A percentile compares a stretch with the other conserved stretches of the same genome.
These are phyloP conservation scores for Nyctibius grandis DNA, from an alignment of 2,797 vertebrate genomes.

Conservation along the genomic window DNA sequence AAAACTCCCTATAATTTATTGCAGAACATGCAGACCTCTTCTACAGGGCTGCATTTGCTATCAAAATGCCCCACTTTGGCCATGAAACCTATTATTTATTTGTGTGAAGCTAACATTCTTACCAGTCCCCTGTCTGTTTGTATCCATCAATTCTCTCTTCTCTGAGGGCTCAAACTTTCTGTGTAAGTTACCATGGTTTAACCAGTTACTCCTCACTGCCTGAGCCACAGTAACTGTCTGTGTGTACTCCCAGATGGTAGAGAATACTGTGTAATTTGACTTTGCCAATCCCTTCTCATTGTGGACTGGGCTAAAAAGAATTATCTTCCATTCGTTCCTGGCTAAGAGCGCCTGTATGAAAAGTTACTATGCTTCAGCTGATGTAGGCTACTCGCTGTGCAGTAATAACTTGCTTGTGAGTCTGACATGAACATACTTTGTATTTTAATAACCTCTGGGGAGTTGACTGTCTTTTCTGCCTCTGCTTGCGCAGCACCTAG, in stretches of 20 bases:
- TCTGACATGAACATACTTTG: slow-evolving; percentile 17
- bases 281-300: slow-evolving; percentile 14
- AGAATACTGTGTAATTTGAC: slow-evolving; percentile 16
- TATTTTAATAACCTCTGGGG: slow-evolving; percentile 51
- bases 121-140: not conserved
- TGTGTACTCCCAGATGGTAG: not conserved
- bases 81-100: not conserved
- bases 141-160: not conserved
- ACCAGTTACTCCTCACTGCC: not conserved
- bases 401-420: slow-evolving; percentile 48
- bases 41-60: not conserved
- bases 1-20: not conserved
- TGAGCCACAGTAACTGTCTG: not conserved
- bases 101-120: not conserved
- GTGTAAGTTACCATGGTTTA: not conserved
- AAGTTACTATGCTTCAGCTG: not conserved
- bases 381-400: slow-evolving; percentile 6
- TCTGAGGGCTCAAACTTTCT: not conserved
- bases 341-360: not conserved
- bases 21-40: not conserved
- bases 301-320: not conserved
- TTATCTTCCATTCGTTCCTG: slow-evolving; percentile 1
- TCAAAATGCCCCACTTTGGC: not conserved
- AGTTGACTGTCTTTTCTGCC: slow-evolving; percentile 1
- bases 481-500: not conserved